Evolutionary conservation across 2,113 vertebrate genomes (phyloP).

Genomic region (Tursiops truncatus): DNA sequence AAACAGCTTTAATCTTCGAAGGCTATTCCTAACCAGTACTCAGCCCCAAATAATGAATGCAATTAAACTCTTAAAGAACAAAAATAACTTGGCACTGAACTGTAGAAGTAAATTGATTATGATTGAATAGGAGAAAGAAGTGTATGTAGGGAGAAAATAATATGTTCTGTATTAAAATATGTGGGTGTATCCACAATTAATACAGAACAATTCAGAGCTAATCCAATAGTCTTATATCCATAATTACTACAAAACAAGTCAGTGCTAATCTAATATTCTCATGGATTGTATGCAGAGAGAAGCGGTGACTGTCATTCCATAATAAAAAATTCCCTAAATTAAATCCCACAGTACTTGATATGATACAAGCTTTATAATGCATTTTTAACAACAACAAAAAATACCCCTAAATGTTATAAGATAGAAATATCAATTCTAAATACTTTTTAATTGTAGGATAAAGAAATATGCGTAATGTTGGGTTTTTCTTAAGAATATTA

Average conservation of each 20-base stretch:
- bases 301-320: not conserved
- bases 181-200: not conserved
- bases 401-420: not conserved
- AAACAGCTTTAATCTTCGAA: conserved; percentile 79
- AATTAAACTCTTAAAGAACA: conserved; percentile 77
- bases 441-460: not conserved
- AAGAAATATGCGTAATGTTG: not conserved
- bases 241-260: not conserved
- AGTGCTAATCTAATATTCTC: conserved; percentile 1
- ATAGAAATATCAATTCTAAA: not conserved
- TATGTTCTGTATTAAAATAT: not conserved
- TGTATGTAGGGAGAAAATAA: not conserved
- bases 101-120: not conserved
- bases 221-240: not conserved
- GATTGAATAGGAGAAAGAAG: not conserved
- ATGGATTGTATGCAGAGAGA: not conserved
- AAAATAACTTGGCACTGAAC: conserved; percentile 46
- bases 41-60: conserved; percentile 66
- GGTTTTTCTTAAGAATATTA: not conserved
- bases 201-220: not conserved
- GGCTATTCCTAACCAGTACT: conserved; percentile 64
- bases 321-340: conserved; percentile 1
- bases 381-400: not conserved
- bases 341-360: not conserved
- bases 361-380: not conserved